These are phyloP conservation scores for Cuculus canorus DNA, from an alignment of 2,797 vertebrate genomes.

Conservation along the genomic window DNA sequence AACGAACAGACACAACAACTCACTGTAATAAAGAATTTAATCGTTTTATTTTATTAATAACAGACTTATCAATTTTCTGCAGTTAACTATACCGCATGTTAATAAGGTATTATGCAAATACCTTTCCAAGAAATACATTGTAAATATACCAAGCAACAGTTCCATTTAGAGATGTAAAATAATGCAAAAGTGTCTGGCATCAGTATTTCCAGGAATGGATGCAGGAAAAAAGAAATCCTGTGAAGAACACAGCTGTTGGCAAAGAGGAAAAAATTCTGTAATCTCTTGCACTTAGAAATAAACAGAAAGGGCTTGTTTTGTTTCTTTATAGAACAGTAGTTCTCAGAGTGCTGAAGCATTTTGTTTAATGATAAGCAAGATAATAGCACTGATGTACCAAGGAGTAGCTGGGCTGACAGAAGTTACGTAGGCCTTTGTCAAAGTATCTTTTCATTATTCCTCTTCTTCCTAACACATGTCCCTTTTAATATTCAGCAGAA, in stretches of 20 bases:
- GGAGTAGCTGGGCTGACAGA: slow-evolving; percentile 1
- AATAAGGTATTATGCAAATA: slow-evolving; percentile 14
- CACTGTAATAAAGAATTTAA: neutral
- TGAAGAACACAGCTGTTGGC: neutral
- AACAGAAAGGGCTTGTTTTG: neutral
- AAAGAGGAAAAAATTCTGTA: neutral
- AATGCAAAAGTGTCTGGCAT: neutral
- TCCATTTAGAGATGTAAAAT: neutral
- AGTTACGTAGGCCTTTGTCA: slow-evolving; percentile 9
- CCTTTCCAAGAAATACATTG: neutral
- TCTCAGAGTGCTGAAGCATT: neutral
- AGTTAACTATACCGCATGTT: slow-evolving; percentile 1
- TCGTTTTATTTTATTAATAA: neutral
- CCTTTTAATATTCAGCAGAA: neutral
- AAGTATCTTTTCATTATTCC: neutral
- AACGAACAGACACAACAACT: neutral
- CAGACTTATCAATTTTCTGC: neutral
- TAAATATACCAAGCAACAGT: neutral
- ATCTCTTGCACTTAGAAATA: neutral
- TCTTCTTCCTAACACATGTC: neutral
- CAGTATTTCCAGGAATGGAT: neutral
- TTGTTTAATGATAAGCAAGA: neutral
- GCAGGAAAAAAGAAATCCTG: neutral
- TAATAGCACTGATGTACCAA: neutral
- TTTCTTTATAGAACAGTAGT: neutral